phyloP scores from a whole-genome alignment of 2,113 vertebrate genomes.

The Tringa solitaria region DNA sequence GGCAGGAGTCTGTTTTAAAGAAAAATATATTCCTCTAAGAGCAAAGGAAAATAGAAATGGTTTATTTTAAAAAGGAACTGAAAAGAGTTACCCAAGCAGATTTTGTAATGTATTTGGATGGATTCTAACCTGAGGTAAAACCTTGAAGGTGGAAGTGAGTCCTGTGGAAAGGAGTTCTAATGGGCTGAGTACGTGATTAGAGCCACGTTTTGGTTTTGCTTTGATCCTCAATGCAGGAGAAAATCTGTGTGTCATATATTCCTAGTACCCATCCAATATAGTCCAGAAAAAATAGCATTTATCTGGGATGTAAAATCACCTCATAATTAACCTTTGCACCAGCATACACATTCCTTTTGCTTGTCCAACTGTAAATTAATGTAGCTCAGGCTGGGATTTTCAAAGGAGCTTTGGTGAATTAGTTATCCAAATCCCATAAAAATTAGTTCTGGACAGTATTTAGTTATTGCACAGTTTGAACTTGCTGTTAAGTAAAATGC shows the following conservation, averaged over 20 bases:
- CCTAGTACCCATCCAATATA: neutral
- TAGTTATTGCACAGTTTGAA: neutral
- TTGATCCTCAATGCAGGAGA: neutral
- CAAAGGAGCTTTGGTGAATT: neutral
- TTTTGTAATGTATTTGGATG: neutral
- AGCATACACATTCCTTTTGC: neutral
- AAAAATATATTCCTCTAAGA: neutral
- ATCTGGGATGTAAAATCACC: neutral
- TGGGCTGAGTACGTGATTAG: neutral
- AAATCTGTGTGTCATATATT: neutral
- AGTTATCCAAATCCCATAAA: neutral
- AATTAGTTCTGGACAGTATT: neutral
- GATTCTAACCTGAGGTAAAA: neutral
- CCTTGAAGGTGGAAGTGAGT: neutral
- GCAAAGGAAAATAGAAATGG: neutral
- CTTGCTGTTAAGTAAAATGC: neutral
- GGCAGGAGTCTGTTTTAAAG: neutral
- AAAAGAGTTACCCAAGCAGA: neutral
- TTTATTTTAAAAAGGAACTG: neutral
- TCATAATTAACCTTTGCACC: conserved; percentile 1
- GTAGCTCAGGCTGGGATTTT: neutral
- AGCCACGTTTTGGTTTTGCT: neutral
- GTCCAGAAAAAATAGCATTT: neutral
- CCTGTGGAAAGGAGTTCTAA: neutral
- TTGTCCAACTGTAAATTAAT: neutral